Evolutionary conservation across 2,888 invertebrate genomes (phyloP).

Genomic region (Azorinus chamasolen): DNA sequence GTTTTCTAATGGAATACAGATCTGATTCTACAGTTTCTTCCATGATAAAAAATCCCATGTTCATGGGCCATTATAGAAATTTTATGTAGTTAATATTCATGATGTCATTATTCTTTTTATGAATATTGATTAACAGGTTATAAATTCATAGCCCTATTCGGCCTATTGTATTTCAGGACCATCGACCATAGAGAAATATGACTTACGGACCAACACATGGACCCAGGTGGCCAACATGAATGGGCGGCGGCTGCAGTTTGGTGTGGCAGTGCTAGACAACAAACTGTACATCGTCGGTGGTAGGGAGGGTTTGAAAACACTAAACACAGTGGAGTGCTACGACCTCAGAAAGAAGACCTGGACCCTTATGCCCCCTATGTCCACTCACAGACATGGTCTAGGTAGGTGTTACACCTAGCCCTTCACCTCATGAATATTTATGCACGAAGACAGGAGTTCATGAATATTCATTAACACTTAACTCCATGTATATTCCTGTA

Average conservation of each 20-base stretch:
- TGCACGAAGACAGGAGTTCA: too few relatives aligned
- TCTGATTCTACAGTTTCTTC: too few relatives aligned
- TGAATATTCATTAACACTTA: too few relatives aligned
- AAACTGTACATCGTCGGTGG: slow-evolving; percentile 96
- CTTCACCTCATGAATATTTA: too few relatives aligned
- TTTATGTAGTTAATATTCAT: too few relatives aligned
- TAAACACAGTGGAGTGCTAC: slow-evolving; percentile 87
- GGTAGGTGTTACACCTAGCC: slow-evolving; percentile 82
- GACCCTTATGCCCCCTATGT: slow-evolving; percentile 94
- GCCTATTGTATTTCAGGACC: slow-evolving; percentile 90
- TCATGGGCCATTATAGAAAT: too few relatives aligned
- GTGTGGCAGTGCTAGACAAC: slow-evolving; percentile 91
- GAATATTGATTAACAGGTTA: too few relatives aligned
- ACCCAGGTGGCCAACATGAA: slow-evolving; percentile 92
- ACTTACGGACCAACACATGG: slow-evolving; percentile 93
- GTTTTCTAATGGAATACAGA: too few relatives aligned
- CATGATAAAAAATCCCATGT: too few relatives aligned
- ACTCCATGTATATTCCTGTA: too few relatives aligned
- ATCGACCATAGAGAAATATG: slow-evolving; percentile 96
- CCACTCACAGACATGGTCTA: slow-evolving; percentile 91
- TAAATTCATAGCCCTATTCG: too few relatives aligned
- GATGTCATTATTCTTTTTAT: too few relatives aligned
- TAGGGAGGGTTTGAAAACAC: slow-evolving; percentile 96
- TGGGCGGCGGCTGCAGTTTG: slow-evolving; percentile 94
- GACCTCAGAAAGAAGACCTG: slow-evolving; percentile 90